Evolutionary conservation across 2,113 vertebrate species (phyloP), one percentile per base, ranked within the genome.

Genomic region (Apodemus sylvaticus): DNA sequence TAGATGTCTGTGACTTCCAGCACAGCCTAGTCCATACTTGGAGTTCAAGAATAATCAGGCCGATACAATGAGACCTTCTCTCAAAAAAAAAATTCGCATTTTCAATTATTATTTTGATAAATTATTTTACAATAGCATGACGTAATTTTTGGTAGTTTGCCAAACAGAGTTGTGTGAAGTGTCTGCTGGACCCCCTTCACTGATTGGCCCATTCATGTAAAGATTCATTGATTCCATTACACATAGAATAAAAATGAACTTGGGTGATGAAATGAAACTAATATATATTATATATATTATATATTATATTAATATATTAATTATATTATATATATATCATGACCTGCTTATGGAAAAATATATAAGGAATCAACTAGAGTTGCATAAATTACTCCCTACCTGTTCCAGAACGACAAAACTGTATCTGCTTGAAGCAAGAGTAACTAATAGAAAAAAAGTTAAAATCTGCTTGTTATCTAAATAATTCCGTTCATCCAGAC

Each of bases 291-390:
- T n/a, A n/a, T n/a, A n/a, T n/a, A n/a, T n/a, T n/a, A n/a, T n/a
- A n/a, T n/a, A n/a, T n/a, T n/a, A n/a, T n/a, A n/a, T n/a, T n/a
- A n/a, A n/a, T n/a, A n/a, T n/a, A n/a, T n/a, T n/a, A n/a, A n/a
- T n/a, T n/a, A n/a, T n/a, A 24, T 62, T 62, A 96, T 94, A 89
- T 73, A 89, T 78, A 87, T 94, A 14, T 94, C 78, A 83, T 17
- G 82, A 93, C 93, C 14, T 86, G 1, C 71, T 74, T 95, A 66
- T 55, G 70, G 29, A 42, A 83, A 91, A 94, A 48, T 64, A 85
- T 55, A 24, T 45, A 24, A 76, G 55, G 58, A 97, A 76, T 93
- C 16, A 48, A 10, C 2, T 77, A n/a, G 66, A 9, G 82, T 10
- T 58, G 7, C 48, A 86, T 82, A 92, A 86, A 97, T 90, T 94